Conservation (phyloP, 2,888 invertebrate species). For the Drosophila lacicola region DNA sequence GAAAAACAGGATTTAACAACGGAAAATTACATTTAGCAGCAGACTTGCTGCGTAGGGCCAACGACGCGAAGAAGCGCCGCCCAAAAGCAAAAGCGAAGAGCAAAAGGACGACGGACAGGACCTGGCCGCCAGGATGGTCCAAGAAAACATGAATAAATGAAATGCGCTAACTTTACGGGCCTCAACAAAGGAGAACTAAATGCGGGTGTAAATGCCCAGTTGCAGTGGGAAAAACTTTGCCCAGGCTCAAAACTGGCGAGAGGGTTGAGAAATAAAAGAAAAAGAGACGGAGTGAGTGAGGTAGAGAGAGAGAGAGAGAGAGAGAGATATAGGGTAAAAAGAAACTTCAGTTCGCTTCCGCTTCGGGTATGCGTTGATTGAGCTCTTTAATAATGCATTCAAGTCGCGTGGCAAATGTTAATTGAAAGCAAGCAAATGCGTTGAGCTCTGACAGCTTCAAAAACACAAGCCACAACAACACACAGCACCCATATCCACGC, state of each 20-base stretch:
- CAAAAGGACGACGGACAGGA: constrained; percentile 13
- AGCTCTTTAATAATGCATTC: constrained; percentile 64
- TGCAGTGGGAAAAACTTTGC: constrained; percentile 35
- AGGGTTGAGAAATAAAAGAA: constrained; percentile 18
- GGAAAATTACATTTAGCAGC: constrained; percentile 80
- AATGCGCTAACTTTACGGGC: constrained; percentile 73
- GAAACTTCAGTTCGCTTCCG: constrained; percentile 50
- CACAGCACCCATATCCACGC: not conserved
- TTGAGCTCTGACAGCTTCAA: constrained; percentile 13
- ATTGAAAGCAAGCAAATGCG: constrained; percentile 42
- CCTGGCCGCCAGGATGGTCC: constrained; percentile 31
- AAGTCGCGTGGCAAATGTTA: constrained; percentile 31
- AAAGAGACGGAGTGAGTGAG: constrained; percentile 9
- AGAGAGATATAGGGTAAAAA: constrained; percentile 1
- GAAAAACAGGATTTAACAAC: constrained; percentile 81
- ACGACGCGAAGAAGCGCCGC: constrained; percentile 5
- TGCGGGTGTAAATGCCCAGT: constrained; percentile 67
- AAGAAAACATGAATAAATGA: constrained; percentile 79
- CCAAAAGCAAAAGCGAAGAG: constrained; percentile 14
- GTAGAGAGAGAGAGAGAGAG: constrained; percentile 14
- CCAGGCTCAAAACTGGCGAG: constrained; percentile 6
- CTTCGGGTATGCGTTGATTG: constrained; percentile 70
- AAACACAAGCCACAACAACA: not conserved
- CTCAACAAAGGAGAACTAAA: constrained; percentile 72
- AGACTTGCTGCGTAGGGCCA: constrained; percentile 53